phyloP scores from a whole-genome alignment of 2,888 invertebrate species.

The Plagodis pulveraria region DNA sequence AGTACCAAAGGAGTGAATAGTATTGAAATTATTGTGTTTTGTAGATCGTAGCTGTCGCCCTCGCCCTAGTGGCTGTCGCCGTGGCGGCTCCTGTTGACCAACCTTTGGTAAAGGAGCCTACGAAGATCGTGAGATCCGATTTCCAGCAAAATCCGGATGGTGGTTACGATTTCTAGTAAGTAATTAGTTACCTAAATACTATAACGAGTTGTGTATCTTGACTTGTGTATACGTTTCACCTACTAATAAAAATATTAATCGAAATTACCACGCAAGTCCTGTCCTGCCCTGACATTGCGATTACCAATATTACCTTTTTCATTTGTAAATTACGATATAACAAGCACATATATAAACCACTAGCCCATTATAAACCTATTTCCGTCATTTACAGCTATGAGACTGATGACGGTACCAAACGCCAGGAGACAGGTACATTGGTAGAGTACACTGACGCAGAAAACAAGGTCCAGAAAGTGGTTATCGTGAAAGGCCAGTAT shows the following conservation, averaged over 20 bases:
- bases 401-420: conserved; percentile 64
- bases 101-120: conserved; percentile 33
- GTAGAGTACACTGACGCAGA: conserved; percentile 79
- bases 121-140: conserved; percentile 54
- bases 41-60: conserved; percentile 52
- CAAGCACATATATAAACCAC: too few relatives aligned
- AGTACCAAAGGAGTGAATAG: too few relatives aligned
- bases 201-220: neutral
- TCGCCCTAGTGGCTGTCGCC: conserved; percentile 65
- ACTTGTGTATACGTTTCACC: too few relatives aligned
- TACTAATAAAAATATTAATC: too few relatives aligned
- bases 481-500: conserved; percentile 86
- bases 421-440: conserved; percentile 78
- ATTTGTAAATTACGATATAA: too few relatives aligned
- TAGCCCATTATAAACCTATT: neutral
- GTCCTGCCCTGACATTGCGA: too few relatives aligned
- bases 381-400: conserved; percentile 13
- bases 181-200: conserved; percentile 8
- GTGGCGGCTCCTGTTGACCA: conserved; percentile 52
- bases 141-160: conserved; percentile 61
- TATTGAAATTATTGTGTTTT: neutral
- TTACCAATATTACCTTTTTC: too few relatives aligned
- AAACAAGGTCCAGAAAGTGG: conserved; percentile 81
- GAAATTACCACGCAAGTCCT: too few relatives aligned
- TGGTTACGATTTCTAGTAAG: conserved; percentile 56